Conservation (phyloP, 2,797 vertebrate species). For the Chaetodon trifasciatus region DNA sequence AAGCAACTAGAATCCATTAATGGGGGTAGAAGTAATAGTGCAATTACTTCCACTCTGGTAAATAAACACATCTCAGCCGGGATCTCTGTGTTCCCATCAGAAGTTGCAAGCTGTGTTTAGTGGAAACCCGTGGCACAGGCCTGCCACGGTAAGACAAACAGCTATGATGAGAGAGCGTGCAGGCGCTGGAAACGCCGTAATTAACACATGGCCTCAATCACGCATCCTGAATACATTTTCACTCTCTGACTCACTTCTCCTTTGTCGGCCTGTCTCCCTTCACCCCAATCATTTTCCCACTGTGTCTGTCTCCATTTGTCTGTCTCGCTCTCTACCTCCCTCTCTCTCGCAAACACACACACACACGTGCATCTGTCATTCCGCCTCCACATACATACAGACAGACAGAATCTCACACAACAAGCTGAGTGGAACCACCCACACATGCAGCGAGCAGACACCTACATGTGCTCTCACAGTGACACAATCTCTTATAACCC, state of each 20-base stretch:
- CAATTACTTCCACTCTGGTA: conserved; percentile 45
- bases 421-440: conserved; percentile 73
- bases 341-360: conserved; percentile 22
- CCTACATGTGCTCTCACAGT: conserved; percentile 60
- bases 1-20: conserved; percentile 18
- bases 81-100: conserved; percentile 44
- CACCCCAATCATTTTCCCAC: conserved; percentile 58
- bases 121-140: conserved; percentile 52
- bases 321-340: conserved; percentile 1
- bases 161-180: conserved; percentile 59
- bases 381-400: conserved; percentile 46
- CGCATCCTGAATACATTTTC: conserved; percentile 61
- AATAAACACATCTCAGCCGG: conserved; percentile 49
- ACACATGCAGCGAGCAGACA: conserved; percentile 60
- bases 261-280: conserved; percentile 42
- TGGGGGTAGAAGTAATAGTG: neutral
- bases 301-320: conserved; percentile 15
- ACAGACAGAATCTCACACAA: conserved; percentile 59
- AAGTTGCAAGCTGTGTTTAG: conserved; percentile 58
- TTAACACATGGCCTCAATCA: conserved; percentile 79
- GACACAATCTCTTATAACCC: conserved; percentile 65
- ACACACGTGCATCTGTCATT: conserved; percentile 31
- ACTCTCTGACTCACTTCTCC: conserved; percentile 54
- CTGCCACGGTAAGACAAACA: conserved; percentile 74
- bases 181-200: conserved; percentile 55